Conservation (phyloP, 2,113 vertebrate genomes). For the Canis aureus region DNA sequence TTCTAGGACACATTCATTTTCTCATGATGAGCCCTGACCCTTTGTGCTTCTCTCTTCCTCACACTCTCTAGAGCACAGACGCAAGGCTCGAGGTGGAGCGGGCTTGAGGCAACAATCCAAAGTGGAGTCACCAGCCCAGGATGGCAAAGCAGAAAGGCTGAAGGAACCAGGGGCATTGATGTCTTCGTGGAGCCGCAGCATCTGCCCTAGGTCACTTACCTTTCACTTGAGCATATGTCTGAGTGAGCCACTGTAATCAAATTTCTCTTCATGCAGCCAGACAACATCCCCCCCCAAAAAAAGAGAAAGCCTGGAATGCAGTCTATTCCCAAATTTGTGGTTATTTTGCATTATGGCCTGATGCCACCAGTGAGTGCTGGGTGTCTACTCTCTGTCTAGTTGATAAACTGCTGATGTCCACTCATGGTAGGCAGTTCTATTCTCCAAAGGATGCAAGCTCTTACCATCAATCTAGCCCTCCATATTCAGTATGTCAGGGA, state of each 20-base stretch:
- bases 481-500: not conserved
- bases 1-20: not conserved
- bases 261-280: not conserved
- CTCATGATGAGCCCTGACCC: not conserved
- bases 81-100: not conserved
- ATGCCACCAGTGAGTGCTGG: rapidly evolving
- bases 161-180: too few relatives aligned
- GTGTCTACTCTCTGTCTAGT: not conserved
- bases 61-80: not conserved
- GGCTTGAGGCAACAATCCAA: not conserved
- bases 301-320: not conserved
- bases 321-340: not conserved
- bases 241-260: not conserved
- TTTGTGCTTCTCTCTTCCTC: not conserved
- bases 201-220: not conserved
- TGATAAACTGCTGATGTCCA: not conserved
- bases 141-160: not conserved
- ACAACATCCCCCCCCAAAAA: rapidly evolving
- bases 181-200: rapidly evolving
- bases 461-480: not conserved
- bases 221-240: not conserved
- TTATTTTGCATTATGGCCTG: rapidly evolving
- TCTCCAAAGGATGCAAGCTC: not conserved
- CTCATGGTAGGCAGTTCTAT: not conserved
- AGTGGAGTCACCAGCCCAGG: not conserved